Evolutionary conservation across 1,140 invertebrate genomes (phyloP).

Genomic region (Atopsyche davidsoni): DNA sequence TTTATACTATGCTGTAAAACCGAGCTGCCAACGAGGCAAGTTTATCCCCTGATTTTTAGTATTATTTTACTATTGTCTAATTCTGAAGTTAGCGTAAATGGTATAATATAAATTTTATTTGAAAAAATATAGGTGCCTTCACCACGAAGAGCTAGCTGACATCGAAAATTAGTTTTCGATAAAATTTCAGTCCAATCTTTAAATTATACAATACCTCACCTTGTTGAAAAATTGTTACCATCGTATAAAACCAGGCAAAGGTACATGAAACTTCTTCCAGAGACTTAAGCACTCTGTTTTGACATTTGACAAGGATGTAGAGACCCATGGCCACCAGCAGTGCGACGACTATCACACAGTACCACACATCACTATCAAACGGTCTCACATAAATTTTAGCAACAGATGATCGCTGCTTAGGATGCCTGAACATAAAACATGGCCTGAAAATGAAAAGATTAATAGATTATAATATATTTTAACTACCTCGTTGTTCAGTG

Average conservation of each 20-base stretch:
- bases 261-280: conserved; percentile 33
- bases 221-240: conserved; percentile 48
- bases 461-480: no score
- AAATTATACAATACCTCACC: conserved; percentile 40
- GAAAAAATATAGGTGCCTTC: no score
- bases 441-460: conserved; percentile 41
- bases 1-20: no score
- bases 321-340: conserved; percentile 1
- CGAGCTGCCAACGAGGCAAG: no score
- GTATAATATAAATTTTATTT: no score
- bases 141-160: no score
- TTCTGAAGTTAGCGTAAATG: no score
- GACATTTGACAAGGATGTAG: conserved; percentile 12
- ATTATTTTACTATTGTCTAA: no score
- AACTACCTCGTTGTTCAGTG: no score
- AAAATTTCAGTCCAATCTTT: no score
- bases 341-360: conserved; percentile 38
- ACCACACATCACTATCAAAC: conserved; percentile 51
- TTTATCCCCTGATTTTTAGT: no score
- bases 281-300: conserved; percentile 4
- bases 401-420: conserved; percentile 49
- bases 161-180: no score
- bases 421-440: conserved; percentile 59
- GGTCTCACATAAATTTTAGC: conserved; percentile 55
- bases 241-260: conserved; percentile 37